Conservation (phyloP, 1,140 invertebrate genomes). For the Calosoma granatense region DNA sequence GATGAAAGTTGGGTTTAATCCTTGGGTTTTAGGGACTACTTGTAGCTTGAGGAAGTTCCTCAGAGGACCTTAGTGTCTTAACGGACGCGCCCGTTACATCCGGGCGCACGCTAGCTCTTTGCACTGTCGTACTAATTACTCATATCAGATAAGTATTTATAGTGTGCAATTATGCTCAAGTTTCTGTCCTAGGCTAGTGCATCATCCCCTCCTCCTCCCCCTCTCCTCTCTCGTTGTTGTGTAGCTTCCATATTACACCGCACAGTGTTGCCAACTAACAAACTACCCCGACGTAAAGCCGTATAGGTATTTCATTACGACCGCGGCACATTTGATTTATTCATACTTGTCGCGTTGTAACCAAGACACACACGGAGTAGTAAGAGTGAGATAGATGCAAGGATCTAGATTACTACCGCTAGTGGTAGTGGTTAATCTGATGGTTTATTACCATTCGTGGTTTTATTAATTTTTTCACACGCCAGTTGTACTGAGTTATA, state of each 20-base stretch:
- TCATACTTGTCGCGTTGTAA: background rate
- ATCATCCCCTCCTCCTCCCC: background rate
- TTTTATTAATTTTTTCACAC: too few species aligned
- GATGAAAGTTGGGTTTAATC: too few species aligned
- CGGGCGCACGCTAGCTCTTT: background rate
- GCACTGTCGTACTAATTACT: background rate
- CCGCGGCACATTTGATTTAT: background rate
- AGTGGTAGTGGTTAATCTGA: background rate
- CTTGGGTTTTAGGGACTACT: too few species aligned
- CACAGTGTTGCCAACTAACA: slow-evolving; percentile 1
- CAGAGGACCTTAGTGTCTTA: too few species aligned
- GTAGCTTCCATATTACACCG: background rate
- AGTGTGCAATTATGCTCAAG: slow-evolving; percentile 6
- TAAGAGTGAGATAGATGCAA: too few species aligned
- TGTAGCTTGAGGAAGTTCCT: too few species aligned
- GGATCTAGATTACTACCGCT: background rate
- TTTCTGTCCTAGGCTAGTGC: slow-evolving; percentile 3
- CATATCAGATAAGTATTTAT: slow-evolving; percentile 9
- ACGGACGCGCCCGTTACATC: background rate
- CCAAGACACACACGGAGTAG: background rate
- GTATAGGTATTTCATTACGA: slow-evolving; percentile 8
- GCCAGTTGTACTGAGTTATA: too few species aligned
- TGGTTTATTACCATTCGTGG: too few species aligned
- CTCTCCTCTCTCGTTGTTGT: too few species aligned
- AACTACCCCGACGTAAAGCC: background rate